Evolutionary conservation across 1,140 invertebrate genomes (phyloP), one percentile per base, ranked within the genome.

Genomic region (Cryptotermes secundus): DNA sequence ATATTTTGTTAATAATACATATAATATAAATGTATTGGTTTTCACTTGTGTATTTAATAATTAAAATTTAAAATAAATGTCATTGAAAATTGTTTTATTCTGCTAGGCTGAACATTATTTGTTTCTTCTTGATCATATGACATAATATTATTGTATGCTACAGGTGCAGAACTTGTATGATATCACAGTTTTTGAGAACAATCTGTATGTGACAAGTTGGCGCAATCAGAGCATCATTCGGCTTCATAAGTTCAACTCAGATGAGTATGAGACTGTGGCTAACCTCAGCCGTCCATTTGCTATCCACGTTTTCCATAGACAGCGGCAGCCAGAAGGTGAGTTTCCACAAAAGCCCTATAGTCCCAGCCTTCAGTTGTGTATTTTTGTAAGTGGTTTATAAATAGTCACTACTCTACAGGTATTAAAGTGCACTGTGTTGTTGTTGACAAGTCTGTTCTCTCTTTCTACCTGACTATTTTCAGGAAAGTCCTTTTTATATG

Each of bases 291-390:
- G 92, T 2, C 94, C 94, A 34, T 92, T 92, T 87, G 91, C 93
- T 86, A 92, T 95, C 85, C 91, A 94, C 83, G 92, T 95, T 49
- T 96, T 92, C 89, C 95, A 96, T 88, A 90, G 93, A 83, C 94
- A 95, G 88, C 90, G 93, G 82, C 95, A 96, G 89, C 95, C 95
- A 26, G 90, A 93, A 86, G 91, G 92, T 93, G 89, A 88, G 88
- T 90, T n/a, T n/a, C n/a, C n/a, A n/a, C n/a, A n/a, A n/a, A n/a
- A 72, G 53, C 19, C 53, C 19, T 19, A 42, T 12, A 42, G 38
- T 42, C 38, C 12, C 4, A 42, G 45, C 45, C 9, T 49, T 9
- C 16, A 10, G 2, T 19, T 14, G 2, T 14, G 2, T 49, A 14
- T 49, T 14, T 49, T 19, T 49, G 38, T 14, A 14, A 49, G 16